Evolutionary conservation across 2,113 vertebrate genomes (phyloP).

Genomic region (Chinchilla lanigera): DNA sequence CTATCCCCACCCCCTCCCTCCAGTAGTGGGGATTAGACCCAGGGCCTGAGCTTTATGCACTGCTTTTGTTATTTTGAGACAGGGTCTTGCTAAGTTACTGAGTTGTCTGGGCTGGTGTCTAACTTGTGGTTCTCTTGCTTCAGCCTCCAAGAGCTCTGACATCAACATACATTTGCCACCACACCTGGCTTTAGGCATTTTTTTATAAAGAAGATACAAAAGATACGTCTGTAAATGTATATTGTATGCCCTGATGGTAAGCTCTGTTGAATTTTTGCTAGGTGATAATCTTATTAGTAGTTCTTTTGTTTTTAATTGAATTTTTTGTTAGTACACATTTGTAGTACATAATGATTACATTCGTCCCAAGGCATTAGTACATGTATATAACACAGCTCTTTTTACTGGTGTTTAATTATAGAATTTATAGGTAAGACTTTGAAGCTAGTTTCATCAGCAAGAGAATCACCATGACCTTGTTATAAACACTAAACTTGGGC

Average conservation of each 20-base stretch:
- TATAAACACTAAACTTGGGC: background rate
- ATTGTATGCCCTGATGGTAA: background rate
- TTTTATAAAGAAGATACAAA: background rate
- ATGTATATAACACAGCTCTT: background rate
- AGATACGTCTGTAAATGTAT: background rate
- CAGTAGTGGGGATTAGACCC: background rate
- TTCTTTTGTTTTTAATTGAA: background rate
- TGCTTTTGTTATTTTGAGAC: background rate
- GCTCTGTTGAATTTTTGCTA: slow-evolving; percentile 11
- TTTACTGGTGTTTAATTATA: background rate
- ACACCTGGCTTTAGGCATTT: background rate
- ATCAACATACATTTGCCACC: background rate
- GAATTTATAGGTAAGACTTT: slow-evolving; percentile 2
- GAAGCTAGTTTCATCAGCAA: slow-evolving; percentile 3
- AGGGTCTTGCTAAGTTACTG: background rate
- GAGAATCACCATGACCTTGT: background rate
- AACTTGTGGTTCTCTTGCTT: background rate
- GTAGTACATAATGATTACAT: background rate
- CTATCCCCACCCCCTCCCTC: too few species aligned
- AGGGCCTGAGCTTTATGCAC: background rate
- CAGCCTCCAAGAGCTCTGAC: background rate
- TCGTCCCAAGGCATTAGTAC: background rate
- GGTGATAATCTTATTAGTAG: background rate
- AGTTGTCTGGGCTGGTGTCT: background rate
- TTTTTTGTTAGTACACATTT: background rate